Evolutionary conservation across 2,888 invertebrate genomes (phyloP).

Genomic region (Patella depressa): DNA sequence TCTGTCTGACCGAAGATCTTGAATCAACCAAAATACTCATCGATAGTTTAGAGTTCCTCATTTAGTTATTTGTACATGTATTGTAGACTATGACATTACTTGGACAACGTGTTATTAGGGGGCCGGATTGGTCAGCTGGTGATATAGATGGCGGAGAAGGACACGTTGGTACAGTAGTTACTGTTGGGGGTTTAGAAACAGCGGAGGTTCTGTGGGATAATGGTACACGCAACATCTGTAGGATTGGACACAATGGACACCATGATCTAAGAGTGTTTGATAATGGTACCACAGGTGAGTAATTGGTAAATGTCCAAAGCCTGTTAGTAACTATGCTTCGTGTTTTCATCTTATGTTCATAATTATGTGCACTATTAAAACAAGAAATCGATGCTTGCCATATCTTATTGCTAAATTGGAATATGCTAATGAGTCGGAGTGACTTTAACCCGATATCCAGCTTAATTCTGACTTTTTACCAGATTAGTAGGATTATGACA

Average conservation of each 20-base stretch:
- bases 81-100: slow-evolving; percentile 7
- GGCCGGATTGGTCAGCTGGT: slow-evolving; percentile 63
- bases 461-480: no score
- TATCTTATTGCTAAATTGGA: neutral
- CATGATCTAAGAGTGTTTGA: slow-evolving; percentile 85
- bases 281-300: slow-evolving; percentile 84
- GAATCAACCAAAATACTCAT: no score
- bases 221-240: slow-evolving; percentile 74
- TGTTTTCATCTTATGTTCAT: neutral
- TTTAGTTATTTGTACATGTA: no score
- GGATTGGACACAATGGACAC: slow-evolving; percentile 85
- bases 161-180: slow-evolving; percentile 73
- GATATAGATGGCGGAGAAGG: slow-evolving; percentile 66
- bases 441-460: no score
- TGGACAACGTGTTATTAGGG: slow-evolving; percentile 65
- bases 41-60: no score
- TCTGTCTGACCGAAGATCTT: no score
- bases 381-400: neutral
- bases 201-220: slow-evolving; percentile 88
- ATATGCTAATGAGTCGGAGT: no score
- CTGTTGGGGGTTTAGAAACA: slow-evolving; percentile 80
- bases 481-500: no score
- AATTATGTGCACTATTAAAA: neutral
- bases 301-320: neutral
- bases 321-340: neutral